A percentile compares a stretch with the other conserved stretches of the same genome.
phyloP scores from a whole-genome alignment of 2,797 vertebrate species.

The Streptopelia turtur region DNA sequence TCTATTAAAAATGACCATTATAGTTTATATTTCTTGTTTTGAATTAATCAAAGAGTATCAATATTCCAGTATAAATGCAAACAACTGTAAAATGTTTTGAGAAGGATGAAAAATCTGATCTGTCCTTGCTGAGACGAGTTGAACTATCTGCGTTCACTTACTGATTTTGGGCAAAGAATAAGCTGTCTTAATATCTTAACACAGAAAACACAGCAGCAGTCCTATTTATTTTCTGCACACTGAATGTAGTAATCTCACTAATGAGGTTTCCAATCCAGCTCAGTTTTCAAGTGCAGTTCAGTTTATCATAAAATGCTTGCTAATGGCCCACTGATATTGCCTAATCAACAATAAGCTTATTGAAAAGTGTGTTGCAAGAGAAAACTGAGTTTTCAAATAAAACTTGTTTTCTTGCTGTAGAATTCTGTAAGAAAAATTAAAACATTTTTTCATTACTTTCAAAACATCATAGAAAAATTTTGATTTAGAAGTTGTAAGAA shows the following conservation, averaged over 20 bases:
- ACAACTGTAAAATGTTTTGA: neutral
- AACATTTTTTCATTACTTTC: neutral
- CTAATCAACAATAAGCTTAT: neutral
- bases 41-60: neutral
- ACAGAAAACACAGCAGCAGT: accelerated
- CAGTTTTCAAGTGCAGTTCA: neutral
- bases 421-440: neutral
- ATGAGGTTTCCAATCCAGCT: neutral
- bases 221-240: neutral
- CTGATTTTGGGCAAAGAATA: neutral
- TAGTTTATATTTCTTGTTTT: neutral
- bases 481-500: neutral
- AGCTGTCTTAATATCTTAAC: neutral
- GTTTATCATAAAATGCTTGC: neutral
- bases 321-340: neutral
- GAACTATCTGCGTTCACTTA: neutral
- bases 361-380: neutral
- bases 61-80: neutral
- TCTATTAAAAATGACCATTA: neutral
- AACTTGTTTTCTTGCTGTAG: neutral
- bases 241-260: neutral
- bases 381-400: neutral
- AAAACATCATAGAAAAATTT: neutral
- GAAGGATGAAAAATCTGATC: neutral
- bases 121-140: neutral